Conservation (phyloP, 2,888 invertebrate genomes). For the Cremastinae sp. region DNA sequence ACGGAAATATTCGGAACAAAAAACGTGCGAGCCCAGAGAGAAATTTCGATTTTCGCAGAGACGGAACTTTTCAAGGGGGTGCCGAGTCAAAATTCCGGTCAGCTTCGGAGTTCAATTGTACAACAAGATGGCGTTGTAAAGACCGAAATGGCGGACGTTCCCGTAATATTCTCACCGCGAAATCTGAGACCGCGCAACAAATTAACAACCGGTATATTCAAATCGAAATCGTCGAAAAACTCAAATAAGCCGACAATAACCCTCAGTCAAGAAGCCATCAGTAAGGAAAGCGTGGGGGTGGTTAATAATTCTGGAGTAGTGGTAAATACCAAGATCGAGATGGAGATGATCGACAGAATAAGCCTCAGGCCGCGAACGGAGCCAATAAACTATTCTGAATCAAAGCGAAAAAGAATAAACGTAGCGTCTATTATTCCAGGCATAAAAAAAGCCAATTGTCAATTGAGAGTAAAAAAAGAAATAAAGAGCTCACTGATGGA, state of each 20-base stretch:
- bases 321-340: conserved; percentile 70
- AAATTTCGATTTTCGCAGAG: conserved; percentile 26
- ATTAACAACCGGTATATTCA: conserved; percentile 62
- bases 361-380: conserved; percentile 69
- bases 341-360: conserved; percentile 56
- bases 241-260: not conserved
- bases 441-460: not conserved
- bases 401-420: conserved; percentile 49
- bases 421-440: not conserved
- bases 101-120: not conserved
- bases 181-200: conserved; percentile 71
- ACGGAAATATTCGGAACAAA: conserved; percentile 48
- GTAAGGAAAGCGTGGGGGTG: conserved; percentile 2
- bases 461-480: conserved; percentile 10
- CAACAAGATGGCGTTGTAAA: conserved; percentile 8
- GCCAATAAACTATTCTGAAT: conserved; percentile 62
- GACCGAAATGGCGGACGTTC: conserved; percentile 2
- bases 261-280: conserved; percentile 38
- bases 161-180: not conserved
- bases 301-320: conserved; percentile 23
- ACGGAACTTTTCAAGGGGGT: not conserved
- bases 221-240: conserved; percentile 15
- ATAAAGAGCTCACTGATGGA: not conserved
- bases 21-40: conserved; percentile 23
- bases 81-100: not conserved